Percentiles rank a stretch among this genome's conserved stretches.
Evolutionary conservation across 2,888 invertebrate genomes (phyloP).

Genomic region (Antitype chi): DNA sequence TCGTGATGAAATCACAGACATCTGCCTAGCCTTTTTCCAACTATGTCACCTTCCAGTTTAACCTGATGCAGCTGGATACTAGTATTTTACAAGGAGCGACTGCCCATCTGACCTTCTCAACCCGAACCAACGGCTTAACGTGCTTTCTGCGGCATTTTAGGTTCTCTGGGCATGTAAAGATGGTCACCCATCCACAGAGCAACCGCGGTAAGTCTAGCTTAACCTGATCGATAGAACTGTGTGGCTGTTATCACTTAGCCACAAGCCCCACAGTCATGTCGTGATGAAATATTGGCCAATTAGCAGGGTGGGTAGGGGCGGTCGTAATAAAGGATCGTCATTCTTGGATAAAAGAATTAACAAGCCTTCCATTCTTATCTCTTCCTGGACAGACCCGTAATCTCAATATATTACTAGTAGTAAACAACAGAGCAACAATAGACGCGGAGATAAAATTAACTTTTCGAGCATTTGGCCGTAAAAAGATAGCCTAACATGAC

Average conservation of each 20-base stretch:
- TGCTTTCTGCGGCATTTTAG: too few species aligned
- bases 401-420: constrained; percentile 61
- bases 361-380: constrained; percentile 33
- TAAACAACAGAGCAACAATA: constrained; percentile 64
- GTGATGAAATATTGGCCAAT: background rate
- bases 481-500: constrained; percentile 48
- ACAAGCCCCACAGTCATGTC: background rate
- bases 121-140: too few species aligned
- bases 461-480: constrained; percentile 49
- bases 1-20: background rate
- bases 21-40: too few species aligned
- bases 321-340: background rate
- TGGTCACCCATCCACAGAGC: too few species aligned
- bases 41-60: too few species aligned
- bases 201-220: too few species aligned
- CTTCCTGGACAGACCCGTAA: constrained; percentile 13
- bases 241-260: too few species aligned
- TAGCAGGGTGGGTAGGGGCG: background rate
- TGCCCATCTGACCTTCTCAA: too few species aligned
- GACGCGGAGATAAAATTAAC: constrained; percentile 61
- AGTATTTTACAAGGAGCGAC: too few species aligned
- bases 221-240: too few species aligned
- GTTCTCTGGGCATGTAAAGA: too few species aligned
- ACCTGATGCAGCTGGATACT: too few species aligned
- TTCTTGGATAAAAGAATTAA: background rate